phyloP scores from a whole-genome alignment of 2,797 vertebrate species.

The Chelmon rostratus region DNA sequence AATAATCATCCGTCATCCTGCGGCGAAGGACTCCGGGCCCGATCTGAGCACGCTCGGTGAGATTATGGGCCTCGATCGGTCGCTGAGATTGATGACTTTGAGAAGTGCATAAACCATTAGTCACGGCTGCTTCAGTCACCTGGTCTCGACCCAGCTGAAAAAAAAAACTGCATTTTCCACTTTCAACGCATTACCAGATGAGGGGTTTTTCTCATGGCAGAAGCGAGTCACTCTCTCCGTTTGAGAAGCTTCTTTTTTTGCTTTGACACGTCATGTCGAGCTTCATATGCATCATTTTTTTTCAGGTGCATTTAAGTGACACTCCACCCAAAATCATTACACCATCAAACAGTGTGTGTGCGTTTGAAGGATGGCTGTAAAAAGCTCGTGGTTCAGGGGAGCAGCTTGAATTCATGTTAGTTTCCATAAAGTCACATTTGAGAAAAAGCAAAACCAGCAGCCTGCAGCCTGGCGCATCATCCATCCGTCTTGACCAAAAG shows the following conservation, averaged over 20 bases:
- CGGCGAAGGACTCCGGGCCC: not conserved
- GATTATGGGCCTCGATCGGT: constrained; percentile 8
- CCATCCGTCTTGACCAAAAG: too few species aligned
- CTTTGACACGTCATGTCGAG: not conserved
- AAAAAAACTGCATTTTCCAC: constrained; percentile 37
- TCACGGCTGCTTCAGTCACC: constrained; percentile 42
- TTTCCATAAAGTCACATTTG: constrained; percentile 5
- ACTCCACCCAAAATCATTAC: not conserved
- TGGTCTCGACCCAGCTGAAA: constrained; percentile 18
- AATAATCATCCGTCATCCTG: constrained; percentile 43
- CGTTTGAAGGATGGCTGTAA: not conserved
- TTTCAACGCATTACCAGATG: constrained; percentile 11
- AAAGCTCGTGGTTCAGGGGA: not conserved
- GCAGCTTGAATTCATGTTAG: not conserved
- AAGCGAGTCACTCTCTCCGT: constrained; percentile 25
- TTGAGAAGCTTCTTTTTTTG: not conserved
- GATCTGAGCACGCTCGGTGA: constrained; percentile 32
- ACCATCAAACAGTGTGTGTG: not conserved
- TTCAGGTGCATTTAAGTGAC: constrained; percentile 1
- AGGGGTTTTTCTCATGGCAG: constrained; percentile 26
- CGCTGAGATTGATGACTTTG: constrained; percentile 29
- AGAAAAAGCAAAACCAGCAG: not conserved
- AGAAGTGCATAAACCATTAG: constrained; percentile 29
- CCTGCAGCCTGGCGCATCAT: not conserved
- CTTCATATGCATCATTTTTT: not conserved